Conservation (phyloP, 2,797 vertebrate genomes). For the Limosa lapponica region DNA sequence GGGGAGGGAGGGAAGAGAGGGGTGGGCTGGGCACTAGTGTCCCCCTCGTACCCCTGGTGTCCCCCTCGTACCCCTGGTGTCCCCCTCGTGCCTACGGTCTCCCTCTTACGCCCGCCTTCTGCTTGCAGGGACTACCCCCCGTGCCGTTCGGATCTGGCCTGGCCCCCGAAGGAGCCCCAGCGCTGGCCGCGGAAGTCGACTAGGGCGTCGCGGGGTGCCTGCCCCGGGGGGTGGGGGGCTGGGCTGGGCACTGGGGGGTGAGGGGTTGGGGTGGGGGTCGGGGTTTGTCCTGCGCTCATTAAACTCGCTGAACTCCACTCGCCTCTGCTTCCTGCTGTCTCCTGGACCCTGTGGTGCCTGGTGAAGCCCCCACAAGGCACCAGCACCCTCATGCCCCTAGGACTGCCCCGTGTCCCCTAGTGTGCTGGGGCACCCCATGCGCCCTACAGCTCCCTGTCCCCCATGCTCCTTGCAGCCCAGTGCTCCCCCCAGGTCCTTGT, state of each 20-base stretch:
- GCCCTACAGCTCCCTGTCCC: background rate
- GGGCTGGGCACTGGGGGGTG: background rate
- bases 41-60: background rate
- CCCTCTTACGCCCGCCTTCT: conserved; percentile 66
- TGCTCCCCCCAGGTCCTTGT: background rate
- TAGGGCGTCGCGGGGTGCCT: conserved; percentile 53
- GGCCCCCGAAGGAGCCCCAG: conserved; percentile 87
- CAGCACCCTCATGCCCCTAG: background rate
- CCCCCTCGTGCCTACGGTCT: background rate
- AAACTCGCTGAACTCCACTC: conserved; percentile 1
- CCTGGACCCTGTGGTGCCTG: background rate
- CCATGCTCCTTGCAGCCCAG: background rate
- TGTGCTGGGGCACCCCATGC: background rate
- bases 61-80: background rate
- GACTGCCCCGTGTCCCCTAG: background rate
- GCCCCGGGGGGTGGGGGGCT: background rate
- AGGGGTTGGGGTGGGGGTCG: background rate
- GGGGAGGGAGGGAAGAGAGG: background rate
- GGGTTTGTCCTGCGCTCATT: conserved; percentile 38
- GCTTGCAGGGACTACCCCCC: conserved; percentile 91
- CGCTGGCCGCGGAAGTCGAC: conserved; percentile 91
- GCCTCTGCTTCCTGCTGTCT: background rate
- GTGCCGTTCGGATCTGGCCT: conserved; percentile 86
- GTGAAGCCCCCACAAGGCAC: too few species aligned
- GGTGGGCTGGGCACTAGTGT: background rate